Evolutionary conservation across 2,888 invertebrate species (phyloP).

Genomic region (Microctonus hyperodae): DNA sequence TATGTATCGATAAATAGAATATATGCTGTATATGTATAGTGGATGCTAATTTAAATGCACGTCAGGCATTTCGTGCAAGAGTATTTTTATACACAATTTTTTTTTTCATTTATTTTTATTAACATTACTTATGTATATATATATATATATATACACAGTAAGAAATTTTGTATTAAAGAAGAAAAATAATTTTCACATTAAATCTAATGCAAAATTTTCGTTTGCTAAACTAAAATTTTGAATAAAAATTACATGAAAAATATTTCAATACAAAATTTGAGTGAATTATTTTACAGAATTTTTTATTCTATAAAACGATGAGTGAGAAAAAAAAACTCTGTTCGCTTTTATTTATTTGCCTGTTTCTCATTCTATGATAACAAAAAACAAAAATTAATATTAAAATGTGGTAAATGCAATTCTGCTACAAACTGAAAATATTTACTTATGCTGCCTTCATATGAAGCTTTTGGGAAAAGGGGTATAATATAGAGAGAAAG

Average conservation of each 20-base stretch:
- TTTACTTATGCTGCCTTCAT: constrained; percentile 53
- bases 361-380: constrained; percentile 4
- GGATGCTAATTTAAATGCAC: constrained; percentile 41
- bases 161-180: background rate
- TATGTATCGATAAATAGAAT: constrained; percentile 22
- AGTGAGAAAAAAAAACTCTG: background rate
- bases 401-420: constrained; percentile 17
- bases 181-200: no score
- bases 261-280: no score
- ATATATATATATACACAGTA: background rate
- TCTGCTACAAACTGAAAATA: constrained; percentile 36
- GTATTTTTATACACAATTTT: background rate
- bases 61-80: constrained; percentile 27
- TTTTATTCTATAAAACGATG: no score
- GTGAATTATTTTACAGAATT: no score
- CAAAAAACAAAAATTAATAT: background rate
- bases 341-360: constrained; percentile 18
- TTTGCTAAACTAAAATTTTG: no score
- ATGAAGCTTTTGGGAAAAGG: constrained; percentile 20
- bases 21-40: constrained; percentile 33
- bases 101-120: constrained; percentile 30
- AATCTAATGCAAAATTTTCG: no score
- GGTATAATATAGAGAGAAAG: constrained; percentile 39
- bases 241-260: no score
- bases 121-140: no score